Conservation (phyloP, 2,113 vertebrate species). For the Girardinichthys multiradiatus region DNA sequence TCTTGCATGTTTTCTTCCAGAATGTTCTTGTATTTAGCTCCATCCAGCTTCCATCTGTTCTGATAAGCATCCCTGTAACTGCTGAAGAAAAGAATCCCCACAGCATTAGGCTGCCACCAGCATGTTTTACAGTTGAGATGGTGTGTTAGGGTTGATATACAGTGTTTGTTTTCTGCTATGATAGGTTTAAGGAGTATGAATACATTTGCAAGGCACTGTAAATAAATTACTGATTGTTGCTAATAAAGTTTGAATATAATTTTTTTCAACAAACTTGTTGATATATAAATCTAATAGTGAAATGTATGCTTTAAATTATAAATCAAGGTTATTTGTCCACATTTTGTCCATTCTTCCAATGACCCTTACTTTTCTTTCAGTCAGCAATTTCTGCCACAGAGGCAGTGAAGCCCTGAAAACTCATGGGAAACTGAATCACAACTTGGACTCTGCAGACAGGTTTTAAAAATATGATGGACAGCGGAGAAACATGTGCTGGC, state of each 20-base stretch:
- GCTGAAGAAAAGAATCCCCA: too few species aligned
- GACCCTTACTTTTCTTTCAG: slow-evolving; percentile 11
- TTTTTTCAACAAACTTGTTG: too few species aligned
- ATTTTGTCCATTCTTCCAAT: background rate
- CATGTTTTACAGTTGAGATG: background rate
- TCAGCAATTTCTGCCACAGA: slow-evolving; percentile 25
- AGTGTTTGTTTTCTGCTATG: too few species aligned
- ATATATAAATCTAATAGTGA: too few species aligned
- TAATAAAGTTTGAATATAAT: too few species aligned
- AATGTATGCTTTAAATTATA: background rate
- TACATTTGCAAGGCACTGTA: too few species aligned
- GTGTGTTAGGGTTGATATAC: background rate
- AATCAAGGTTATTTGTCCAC: background rate
- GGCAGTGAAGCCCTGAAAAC: slow-evolving; percentile 22
- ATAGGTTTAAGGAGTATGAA: too few species aligned
- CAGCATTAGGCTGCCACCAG: background rate
- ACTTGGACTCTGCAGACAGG: slow-evolving; percentile 45
- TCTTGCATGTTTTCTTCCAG: background rate
- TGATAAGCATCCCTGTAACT: background rate
- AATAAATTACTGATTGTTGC: too few species aligned
- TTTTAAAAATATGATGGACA: slow-evolving; percentile 57
- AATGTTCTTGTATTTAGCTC: background rate
- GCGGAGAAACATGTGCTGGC: slow-evolving; percentile 57
- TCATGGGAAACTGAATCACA: slow-evolving; percentile 46
- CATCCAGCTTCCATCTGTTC: background rate